Conservation (phyloP, 2,888 invertebrate genomes). For the Abrostola tripartita region DNA sequence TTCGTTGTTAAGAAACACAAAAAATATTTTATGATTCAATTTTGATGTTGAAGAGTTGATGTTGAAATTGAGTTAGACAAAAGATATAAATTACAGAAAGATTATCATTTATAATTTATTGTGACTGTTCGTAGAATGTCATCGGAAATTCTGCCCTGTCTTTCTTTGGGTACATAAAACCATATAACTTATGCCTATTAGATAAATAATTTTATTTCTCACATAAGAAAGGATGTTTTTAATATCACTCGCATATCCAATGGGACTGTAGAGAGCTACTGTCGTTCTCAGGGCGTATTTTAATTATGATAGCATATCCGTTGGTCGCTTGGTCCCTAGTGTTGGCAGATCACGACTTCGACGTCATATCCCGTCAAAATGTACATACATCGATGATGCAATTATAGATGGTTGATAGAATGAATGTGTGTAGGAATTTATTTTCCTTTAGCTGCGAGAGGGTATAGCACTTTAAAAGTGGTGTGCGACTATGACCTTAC, state of each 20-base stretch:
- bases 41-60: too few species aligned
- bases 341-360: background rate
- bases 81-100: too few species aligned
- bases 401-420: background rate
- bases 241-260: background rate
- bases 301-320: slow-evolving; percentile 23
- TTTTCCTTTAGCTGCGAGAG: background rate
- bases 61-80: too few species aligned
- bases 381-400: background rate
- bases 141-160: too few species aligned
- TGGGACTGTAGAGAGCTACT: background rate
- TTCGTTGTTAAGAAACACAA: too few species aligned
- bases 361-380: slow-evolving; percentile 21
- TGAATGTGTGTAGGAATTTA: background rate
- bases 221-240: slow-evolving; percentile 7
- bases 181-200: background rate
- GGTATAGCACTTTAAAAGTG: too few species aligned
- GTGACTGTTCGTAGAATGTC: too few species aligned
- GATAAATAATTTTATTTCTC: background rate
- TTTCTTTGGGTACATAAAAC: too few species aligned
- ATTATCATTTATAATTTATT: too few species aligned
- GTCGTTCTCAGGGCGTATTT: slow-evolving; percentile 22
- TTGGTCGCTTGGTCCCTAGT: slow-evolving; percentile 6
- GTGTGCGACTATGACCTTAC: too few species aligned
- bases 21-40: too few species aligned